phyloP scores from a whole-genome alignment of 2,888 invertebrate genomes.

The Lagria hirta region DNA sequence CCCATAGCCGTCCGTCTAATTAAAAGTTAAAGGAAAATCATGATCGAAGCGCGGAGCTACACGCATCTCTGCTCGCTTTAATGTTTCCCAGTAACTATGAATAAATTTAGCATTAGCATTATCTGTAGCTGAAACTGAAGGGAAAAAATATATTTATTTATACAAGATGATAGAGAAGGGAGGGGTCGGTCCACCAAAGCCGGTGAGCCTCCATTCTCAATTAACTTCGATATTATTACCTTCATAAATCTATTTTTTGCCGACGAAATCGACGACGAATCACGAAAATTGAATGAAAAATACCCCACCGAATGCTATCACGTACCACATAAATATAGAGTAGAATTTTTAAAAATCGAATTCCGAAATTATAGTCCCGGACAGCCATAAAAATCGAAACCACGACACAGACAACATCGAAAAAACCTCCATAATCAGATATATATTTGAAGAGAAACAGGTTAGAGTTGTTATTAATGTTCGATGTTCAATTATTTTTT shows the following conservation, averaged over 20 bases:
- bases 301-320: slow-evolving; percentile 41
- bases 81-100: slow-evolving; percentile 48
- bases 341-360: slow-evolving; percentile 49
- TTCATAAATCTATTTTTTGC: slow-evolving; percentile 18
- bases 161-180: not conserved
- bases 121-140: slow-evolving; percentile 19
- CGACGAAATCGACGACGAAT: slow-evolving; percentile 10
- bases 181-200: not conserved
- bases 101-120: slow-evolving; percentile 39
- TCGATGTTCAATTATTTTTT: slow-evolving; percentile 47
- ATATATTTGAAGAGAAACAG: slow-evolving; percentile 44
- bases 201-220: slow-evolving; percentile 5
- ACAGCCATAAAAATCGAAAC: slow-evolving; percentile 48
- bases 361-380: slow-evolving; percentile 49
- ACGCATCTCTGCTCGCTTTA: slow-evolving; percentile 34
- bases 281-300: slow-evolving; percentile 23
- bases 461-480: slow-evolving; percentile 42
- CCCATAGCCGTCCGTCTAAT: slow-evolving; percentile 35
- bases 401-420: slow-evolving; percentile 35
- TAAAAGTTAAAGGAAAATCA: slow-evolving; percentile 44
- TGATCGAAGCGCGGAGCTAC: slow-evolving; percentile 38
- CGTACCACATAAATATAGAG: slow-evolving; percentile 49
- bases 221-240: slow-evolving; percentile 13
- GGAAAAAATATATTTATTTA: not conserved
- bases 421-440: slow-evolving; percentile 39